Evolutionary conservation across 1,140 invertebrate genomes (phyloP), one percentile per base, ranked within the genome.

Genomic region (Drosophila rufa): DNA sequence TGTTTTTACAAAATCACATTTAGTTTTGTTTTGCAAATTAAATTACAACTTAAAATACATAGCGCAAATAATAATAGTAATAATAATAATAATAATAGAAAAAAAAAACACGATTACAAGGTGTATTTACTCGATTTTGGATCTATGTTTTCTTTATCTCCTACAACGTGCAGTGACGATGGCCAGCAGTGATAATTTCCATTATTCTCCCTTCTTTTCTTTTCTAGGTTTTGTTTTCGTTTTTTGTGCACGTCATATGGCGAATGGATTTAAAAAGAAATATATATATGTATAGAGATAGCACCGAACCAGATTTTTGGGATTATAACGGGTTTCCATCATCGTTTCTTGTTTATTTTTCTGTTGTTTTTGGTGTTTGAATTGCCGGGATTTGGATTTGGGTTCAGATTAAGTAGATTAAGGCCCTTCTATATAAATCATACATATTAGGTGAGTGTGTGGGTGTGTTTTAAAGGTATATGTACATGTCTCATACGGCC

Each of bases 341-440:
- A 43, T 22, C 38, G 22, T 17, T 33, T 42, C 40, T 73, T 36
- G 19, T 69, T 36, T 42, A n/a, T n/a, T 42, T 55, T 67, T 58
- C 43, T 33, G 42, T 33, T 27, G 42, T 25, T 59, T 50, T 50
- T 48, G 55, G 30, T 64, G 69, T 50, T 71, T 33, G 12, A 47
- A 61, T 51, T 83, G n/a, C n/a, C 22, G 22, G 22, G 22, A 25
- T 25, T 55, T 78, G 36, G 50, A 69, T 78, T 61, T 70, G 83
- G 59, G 55, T 87, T 74, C 69, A 78, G 51, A 80, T 89, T 89
- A 89, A 89, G 78, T 80, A 87, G 77, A 78, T 89, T 66, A 74
- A 80, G 55, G 70, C 76, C 67, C 50, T 50, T 79, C 53, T 67
- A 56, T 70, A 75, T 66, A 61, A 64, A 53, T 62, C 61, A 47